Base-by-base conservation (phyloP, 2,888 invertebrate species). In the Scrobipalpa costella region DNA sequence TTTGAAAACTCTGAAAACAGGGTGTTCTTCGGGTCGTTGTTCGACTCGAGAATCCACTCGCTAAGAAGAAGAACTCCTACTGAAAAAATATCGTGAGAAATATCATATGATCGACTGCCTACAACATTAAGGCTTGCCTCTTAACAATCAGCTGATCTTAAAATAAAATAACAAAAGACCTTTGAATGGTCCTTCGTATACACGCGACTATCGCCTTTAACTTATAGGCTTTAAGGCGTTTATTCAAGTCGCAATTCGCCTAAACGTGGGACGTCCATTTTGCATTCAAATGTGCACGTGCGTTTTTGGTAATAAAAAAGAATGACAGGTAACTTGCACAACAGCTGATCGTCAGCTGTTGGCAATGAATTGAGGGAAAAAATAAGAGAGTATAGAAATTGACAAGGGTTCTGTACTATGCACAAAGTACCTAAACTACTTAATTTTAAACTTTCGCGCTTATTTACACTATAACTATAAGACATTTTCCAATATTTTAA, bases 81-180 rank as follows among this genome's bases (percentile, higher is more conserved):
- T 73, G 71, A 67, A 74, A 75, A 75, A 75, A 73, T 75, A 64
- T n/a, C 27, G 19, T 50, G 50, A 11, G 17, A 50, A 50, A 21
- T 1, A 21, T 19, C 21, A 50, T 17, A 21, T 50, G 9, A 9
- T 50, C 44, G 44, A 1, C n/a, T 44, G 5, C 27, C 27, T 27
- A 27, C 15, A 15, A 15, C 15, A 15, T 44, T 44, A n/a, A 15
- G 40, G 40, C 40, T 13, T n/a, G n/a, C 15, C 44, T 44, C n/a
- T 7, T 9, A n/a, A 44, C 44, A 44, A 44, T 44, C 44, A 44
- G 44, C 44, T 44, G 44, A 44, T 44, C 44, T n/a, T 44, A 44
- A 40, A 44, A 44, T 6, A 1, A 15, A 44, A 44, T 15, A 44
- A 44, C 19, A 52, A 52, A 27, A 5, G 13, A 0, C 17, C 11